Evolutionary conservation across 2,797 vertebrate species (phyloP).

Genomic region (Clarias fuscus): DNA sequence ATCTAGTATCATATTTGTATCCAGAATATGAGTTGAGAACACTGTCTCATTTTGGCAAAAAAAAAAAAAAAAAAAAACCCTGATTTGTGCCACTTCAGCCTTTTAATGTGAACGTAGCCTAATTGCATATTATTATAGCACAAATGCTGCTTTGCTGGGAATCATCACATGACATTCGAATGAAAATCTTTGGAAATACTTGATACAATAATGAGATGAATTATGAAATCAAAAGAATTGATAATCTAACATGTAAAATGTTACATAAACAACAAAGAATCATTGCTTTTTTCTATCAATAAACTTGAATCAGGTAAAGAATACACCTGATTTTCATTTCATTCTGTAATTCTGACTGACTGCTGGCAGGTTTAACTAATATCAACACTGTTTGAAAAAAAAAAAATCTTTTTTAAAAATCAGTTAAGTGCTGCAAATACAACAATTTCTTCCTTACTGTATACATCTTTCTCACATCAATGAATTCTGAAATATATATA

Average conservation of each 20-base stretch:
- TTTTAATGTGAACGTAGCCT: slow-evolving; percentile 28
- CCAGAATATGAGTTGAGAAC: background rate
- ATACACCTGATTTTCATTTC: slow-evolving; percentile 50
- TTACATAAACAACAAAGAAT: slow-evolving; percentile 36
- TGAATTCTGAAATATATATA: background rate
- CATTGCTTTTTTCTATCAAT: slow-evolving; percentile 27
- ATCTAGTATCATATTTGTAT: background rate
- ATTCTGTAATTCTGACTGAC: slow-evolving; percentile 39
- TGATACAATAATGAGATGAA: slow-evolving; percentile 54
- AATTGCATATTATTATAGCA: slow-evolving; percentile 51
- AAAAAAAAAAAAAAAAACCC: background rate
- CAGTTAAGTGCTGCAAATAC: slow-evolving; percentile 54
- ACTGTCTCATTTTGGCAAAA: background rate
- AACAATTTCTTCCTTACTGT: background rate
- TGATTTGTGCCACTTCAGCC: background rate
- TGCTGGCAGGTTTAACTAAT: slow-evolving; percentile 24
- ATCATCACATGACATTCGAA: slow-evolving; percentile 48
- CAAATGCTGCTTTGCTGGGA: slow-evolving; percentile 43
- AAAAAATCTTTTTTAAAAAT: background rate
- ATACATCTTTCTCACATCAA: slow-evolving; percentile 5
- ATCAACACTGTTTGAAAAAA: slow-evolving; percentile 43
- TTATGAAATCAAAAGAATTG: slow-evolving; percentile 48
- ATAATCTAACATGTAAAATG: slow-evolving; percentile 11
- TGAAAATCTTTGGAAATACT: slow-evolving; percentile 61
- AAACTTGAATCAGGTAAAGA: slow-evolving; percentile 36